Percentiles rank a stretch among this genome's conserved stretches.
These are phyloP conservation scores for Galeopsomyia nigrocyanea DNA, from an alignment of 2,888 invertebrate genomes.

Conservation along the genomic window DNA sequence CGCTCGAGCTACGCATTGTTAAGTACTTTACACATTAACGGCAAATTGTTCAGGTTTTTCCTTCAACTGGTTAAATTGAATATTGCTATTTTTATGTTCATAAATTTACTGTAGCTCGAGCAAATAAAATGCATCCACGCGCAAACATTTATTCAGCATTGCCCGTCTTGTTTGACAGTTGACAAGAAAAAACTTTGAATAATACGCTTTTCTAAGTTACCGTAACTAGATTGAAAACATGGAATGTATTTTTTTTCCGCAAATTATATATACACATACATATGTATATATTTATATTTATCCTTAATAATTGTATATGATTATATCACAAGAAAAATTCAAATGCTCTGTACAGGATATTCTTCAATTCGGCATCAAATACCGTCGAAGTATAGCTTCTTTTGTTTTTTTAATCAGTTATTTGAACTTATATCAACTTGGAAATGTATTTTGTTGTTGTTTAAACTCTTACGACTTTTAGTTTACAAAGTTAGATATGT, in stretches of 20 bases:
- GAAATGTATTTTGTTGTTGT: constrained; percentile 50
- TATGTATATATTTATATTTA: constrained; percentile 50
- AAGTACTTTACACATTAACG: no score
- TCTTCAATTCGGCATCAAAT: constrained; percentile 60
- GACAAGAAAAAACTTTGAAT: constrained; percentile 43
- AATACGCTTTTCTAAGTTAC: constrained; percentile 45
- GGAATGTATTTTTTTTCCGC: constrained; percentile 56
- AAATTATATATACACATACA: constrained; percentile 48
- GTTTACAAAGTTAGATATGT: constrained; percentile 69
- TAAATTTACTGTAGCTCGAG: constrained; percentile 22
- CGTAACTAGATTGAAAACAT: constrained; percentile 57
- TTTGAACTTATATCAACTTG: constrained; percentile 44
- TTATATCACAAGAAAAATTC: constrained; percentile 69
- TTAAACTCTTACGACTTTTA: constrained; percentile 58
- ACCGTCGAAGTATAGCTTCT: constrained; percentile 56
- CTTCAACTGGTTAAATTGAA: neutral
- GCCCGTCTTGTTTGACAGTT: constrained; percentile 29
- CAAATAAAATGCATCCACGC: constrained; percentile 13
- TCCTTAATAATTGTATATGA: constrained; percentile 64
- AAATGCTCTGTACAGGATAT: constrained; percentile 67
- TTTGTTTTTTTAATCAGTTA: constrained; percentile 34
- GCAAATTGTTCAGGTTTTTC: no score
- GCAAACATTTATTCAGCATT: constrained; percentile 16
- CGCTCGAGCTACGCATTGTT: no score
- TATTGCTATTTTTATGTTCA: constrained; percentile 14